Conservation (phyloP, 2,797 vertebrate genomes). For the Neopelma chrysocephalum region DNA sequence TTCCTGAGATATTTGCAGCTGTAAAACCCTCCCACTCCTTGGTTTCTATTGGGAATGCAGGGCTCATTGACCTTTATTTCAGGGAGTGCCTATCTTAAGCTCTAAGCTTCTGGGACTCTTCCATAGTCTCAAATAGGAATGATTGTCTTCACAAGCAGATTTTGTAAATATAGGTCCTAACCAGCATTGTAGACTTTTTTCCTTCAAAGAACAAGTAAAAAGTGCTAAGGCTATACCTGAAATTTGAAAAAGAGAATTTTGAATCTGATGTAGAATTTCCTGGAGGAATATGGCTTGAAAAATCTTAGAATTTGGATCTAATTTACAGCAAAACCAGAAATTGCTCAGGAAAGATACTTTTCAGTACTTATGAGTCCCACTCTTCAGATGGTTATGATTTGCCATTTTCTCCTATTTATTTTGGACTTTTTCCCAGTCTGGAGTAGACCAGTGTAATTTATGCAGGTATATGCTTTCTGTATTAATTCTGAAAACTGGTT, state of each 20-base stretch:
- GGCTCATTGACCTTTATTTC: background rate
- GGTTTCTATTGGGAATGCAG: background rate
- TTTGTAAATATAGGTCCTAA: background rate
- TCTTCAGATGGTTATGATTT: background rate
- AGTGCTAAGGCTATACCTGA: background rate
- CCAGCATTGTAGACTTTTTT: background rate
- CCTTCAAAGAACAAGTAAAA: background rate
- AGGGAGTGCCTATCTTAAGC: background rate
- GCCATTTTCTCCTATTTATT: background rate
- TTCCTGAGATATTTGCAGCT: background rate
- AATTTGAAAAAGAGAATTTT: background rate
- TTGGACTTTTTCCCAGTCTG: background rate
- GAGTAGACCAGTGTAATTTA: background rate
- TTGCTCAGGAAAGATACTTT: background rate
- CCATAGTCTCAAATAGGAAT: background rate
- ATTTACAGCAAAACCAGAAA: background rate
- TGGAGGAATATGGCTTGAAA: background rate
- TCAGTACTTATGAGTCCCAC: accelerated
- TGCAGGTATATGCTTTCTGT: background rate
- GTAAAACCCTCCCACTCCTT: background rate
- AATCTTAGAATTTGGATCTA: background rate
- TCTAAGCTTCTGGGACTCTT: background rate
- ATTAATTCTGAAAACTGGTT: background rate
- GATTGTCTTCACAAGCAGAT: background rate
- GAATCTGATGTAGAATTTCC: background rate